phyloP scores from a whole-genome alignment of 2,888 invertebrate genomes.

The Trichogramma dendrolimi region DNA sequence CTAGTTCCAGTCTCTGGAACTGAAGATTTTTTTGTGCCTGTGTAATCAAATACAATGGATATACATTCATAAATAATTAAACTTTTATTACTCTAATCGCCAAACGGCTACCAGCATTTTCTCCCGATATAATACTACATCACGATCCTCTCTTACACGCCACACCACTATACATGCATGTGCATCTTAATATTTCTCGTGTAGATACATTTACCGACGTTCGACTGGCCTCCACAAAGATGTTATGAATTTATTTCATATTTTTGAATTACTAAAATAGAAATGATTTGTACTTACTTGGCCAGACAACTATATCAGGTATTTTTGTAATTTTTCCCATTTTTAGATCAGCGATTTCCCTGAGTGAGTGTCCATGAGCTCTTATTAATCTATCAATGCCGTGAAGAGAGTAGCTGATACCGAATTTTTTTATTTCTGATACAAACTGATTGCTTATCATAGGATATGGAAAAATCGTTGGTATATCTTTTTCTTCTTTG shows the following conservation, averaged over 20 bases:
- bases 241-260: background rate
- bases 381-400: slow-evolving; percentile 81
- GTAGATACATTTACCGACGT: too few species aligned
- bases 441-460: slow-evolving; percentile 61
- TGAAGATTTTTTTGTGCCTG: too few species aligned
- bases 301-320: slow-evolving; percentile 94
- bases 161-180: too few species aligned
- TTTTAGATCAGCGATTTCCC: slow-evolving; percentile 79
- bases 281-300: slow-evolving; percentile 56
- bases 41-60: too few species aligned
- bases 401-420: slow-evolving; percentile 64
- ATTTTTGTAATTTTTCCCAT: slow-evolving; percentile 74
- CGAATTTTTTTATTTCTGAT: slow-evolving; percentile 56
- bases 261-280: background rate
- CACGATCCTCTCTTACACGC: too few species aligned
- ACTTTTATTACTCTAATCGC: too few species aligned
- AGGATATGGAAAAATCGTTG: slow-evolving; percentile 65
- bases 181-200: too few species aligned
- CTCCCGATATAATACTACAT: too few species aligned
- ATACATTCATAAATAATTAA: too few species aligned
- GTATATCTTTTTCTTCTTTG: slow-evolving; percentile 56
- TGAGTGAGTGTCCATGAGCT: slow-evolving; percentile 89
- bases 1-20: too few species aligned
- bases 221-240: too few species aligned
- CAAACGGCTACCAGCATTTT: too few species aligned